Evolutionary conservation across 2,113 vertebrate species (phyloP), one percentile per base, ranked within the genome.

Genomic region (Guaruba guarouba): DNA sequence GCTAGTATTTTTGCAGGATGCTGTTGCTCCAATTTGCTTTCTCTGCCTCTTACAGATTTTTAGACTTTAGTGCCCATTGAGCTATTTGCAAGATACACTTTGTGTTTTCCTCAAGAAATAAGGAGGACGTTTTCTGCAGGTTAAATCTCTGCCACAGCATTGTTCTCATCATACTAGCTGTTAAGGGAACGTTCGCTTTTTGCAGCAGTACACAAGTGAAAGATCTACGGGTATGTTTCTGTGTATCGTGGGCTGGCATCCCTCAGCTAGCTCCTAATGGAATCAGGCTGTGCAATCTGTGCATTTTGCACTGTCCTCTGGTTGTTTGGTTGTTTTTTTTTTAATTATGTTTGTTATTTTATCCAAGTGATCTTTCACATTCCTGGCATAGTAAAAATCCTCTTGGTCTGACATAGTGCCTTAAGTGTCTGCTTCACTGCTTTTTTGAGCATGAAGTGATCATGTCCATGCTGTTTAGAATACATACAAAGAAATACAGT

Each of bases 231-330:
- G 2, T 39, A 33, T 28, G 14, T 49, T 59, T 59, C n/a, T 31
- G 1, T 16, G 6, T 44, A 27, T 63, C 17, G 25, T 7, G 5
- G 13, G 23, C 33, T 49, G 62, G 19, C 27, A 59, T 25, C 19
- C 13, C 61, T 54, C 37, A 84, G 13, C 6, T 27, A 77, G 41
- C 18, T 51, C 33, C 39, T 44, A 61, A 46, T 22, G 67, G 70
- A 82, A 43, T 51, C 41, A 48, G 33, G 15, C 55, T 75, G 15
- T 31, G 33, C 24, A 22, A 25, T 70, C 29, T 37, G 19, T 19
- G 61, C 13, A 14, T 78, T 63, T 35, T 57, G 33, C 0, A 0
- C 28, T n/a, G 17, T 35, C 5, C 23, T 70, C 5, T 22, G 14
- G 16, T 14, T 25, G 18, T 6, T 6, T 8, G 43, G 11, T 2